Base-by-base conservation (phyloP, 2,888 invertebrate species). In the Spisula subtruncata region DNA sequence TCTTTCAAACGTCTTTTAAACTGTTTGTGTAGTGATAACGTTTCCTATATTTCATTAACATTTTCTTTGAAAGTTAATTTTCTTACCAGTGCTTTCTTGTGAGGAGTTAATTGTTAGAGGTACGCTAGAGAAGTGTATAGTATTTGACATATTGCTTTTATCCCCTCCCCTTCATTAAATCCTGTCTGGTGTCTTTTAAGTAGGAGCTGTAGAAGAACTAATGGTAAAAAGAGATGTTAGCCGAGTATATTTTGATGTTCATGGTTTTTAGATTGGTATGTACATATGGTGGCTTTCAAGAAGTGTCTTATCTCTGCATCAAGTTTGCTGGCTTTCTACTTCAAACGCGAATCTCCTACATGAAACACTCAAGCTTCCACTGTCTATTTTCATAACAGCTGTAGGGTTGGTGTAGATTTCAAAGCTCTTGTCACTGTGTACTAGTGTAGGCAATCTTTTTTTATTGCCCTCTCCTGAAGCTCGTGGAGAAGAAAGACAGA, bases 231-330 rank as follows among this genome's bases (percentile, higher is more conserved):
- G 32, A 32, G 35, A 75, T 75, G 35, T 75, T 35, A 75, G 75
- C 35, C 2, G 71, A 71, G 71, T 71, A 75, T 75, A 71, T 84
- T 84, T 75, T 80, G 80, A 85, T 85, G 85, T 80, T 85, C 85
- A 85, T 85, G 85, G 80, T 80, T 85, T 85, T 85, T 85, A 85
- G 80, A 85, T 85, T 82, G 87, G 87, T 83, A 87, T 87, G 87
- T 87, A 87, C 83, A 83, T 83, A 87, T 87, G 87, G 87, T 71
- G 83, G 66, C 83, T 84, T 88, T 88, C 88, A 88, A 88, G 88
- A 71, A 85, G 48, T 51, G 60, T 85, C 90, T 90, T 90, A 90
- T 90, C 90, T 81, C 54, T 29, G 25, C 87, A 90, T 90, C 90
- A 87, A n/a, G 87, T 85, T 87, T 90, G 85, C 90, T 90, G 60